Evolutionary conservation across 2,797 vertebrate genomes (phyloP), one percentile per base, ranked within the genome.

Genomic region (Peromyscus nudipes): DNA sequence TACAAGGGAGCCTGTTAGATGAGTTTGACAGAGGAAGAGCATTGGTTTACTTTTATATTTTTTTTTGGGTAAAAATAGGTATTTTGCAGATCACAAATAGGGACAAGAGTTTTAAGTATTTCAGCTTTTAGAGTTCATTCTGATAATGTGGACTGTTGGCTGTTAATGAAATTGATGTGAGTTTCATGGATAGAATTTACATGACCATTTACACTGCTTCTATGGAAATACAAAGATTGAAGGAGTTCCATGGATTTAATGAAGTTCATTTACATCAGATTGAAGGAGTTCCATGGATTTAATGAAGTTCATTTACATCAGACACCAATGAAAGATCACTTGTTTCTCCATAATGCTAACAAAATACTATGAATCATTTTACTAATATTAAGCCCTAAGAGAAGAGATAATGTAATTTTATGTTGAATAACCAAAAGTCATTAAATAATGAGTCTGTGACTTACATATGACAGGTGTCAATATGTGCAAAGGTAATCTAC

Each of bases 11-110:
- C 19, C 40, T 5, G 87, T 21, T 43, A 89, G 92, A 65, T 94
- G 55, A 73, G 7, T 87, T 95, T 79, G 89, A 89, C 9, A 81
- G 31, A 81, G 57, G 14, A n/a, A 92, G 94, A 75, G 57, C 46
- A 31, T 91, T 55, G 29, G 52, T 92, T 96, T 92, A 67, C 75
- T 85, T 65, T 60, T 89, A 92, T 21, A 96, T 95, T 86, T 92
- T 93, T 94, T 90, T 80, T 6, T 52, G 64, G 55, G 3, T 79
- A 92, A 91, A 97, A 98, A 86, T 87, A 94, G 94, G 52, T 97
- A 64, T 46, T 93, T 88, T 94, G 65, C 57, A 92, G 49, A 84
- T 76, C 65, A 67, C 65, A 93, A 96, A 89, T 43, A 92, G 57
- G 90, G 43, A 62, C 89, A 81, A 40, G 0, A 64, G 49, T 73